Conservation (phyloP, 2,888 invertebrate genomes). For the Embidobia sp. region DNA sequence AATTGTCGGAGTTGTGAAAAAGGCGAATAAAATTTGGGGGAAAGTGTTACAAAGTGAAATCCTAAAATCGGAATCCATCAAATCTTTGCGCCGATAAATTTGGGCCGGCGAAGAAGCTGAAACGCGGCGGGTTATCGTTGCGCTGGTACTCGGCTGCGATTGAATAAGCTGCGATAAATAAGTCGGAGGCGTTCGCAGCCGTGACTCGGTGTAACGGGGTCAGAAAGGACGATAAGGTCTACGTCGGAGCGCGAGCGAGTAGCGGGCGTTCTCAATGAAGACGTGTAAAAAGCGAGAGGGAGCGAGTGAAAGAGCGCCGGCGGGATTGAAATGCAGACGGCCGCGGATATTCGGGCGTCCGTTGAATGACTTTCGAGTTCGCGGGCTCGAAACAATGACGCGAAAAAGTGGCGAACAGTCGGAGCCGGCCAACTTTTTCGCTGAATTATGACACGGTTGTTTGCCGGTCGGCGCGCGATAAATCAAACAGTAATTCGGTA, state of each 20-base stretch:
- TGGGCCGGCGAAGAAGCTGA: not conserved
- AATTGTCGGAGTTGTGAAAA: no score
- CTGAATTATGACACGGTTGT: conserved; percentile 38
- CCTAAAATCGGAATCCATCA: conserved; percentile 5
- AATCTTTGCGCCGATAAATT: conserved; percentile 11
- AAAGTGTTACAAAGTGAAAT: not conserved
- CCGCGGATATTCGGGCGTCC: conserved; percentile 27
- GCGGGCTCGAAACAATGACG: conserved; percentile 29
- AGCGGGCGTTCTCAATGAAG: conserved; percentile 52
- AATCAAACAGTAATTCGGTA: conserved; percentile 56
- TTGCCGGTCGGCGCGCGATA: conserved; percentile 32
- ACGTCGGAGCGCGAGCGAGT: conserved; percentile 40
- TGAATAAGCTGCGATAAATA: conserved; percentile 40
- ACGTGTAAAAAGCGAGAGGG: conserved; percentile 45
- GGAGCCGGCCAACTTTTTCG: conserved; percentile 34
- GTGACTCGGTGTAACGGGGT: conserved; percentile 51
- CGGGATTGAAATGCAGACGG: conserved; percentile 26
- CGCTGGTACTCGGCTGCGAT: conserved; percentile 1
- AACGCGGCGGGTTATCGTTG: conserved; percentile 2
- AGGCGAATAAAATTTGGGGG: no score
- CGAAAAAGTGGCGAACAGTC: conserved; percentile 6
- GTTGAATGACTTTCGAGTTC: conserved; percentile 36
- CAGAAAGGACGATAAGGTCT: conserved; percentile 59
- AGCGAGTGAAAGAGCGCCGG: conserved; percentile 24
- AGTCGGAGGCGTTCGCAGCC: conserved; percentile 36